phyloP scores from a whole-genome alignment of 2,888 invertebrate species.

The Griposia aprilina region DNA sequence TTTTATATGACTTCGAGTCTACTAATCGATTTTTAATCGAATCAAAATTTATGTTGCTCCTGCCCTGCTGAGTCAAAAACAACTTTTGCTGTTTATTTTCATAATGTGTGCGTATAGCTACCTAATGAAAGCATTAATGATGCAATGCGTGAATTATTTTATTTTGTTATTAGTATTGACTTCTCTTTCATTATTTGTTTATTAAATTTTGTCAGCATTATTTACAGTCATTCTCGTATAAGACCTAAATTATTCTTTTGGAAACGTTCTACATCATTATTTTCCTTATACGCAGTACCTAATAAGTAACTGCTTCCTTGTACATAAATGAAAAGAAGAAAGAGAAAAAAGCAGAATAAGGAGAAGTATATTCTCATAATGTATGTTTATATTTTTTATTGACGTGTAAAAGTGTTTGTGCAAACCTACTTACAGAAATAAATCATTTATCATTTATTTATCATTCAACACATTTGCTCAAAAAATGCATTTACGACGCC shows the following conservation, averaged over 20 bases:
- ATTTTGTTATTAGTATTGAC: neutral
- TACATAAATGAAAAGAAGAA: too few species aligned
- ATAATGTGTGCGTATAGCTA: constrained; percentile 44
- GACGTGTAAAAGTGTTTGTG: too few species aligned
- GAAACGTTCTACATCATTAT: neutral
- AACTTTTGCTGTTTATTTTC: constrained; percentile 57
- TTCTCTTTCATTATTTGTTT: neutral
- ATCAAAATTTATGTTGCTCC: constrained; percentile 55
- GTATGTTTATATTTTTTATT: too few species aligned
- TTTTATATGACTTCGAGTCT: constrained; percentile 77
- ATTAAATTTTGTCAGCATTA: neutral
- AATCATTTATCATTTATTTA: too few species aligned
- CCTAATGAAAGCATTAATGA: constrained; percentile 23
- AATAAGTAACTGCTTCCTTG: too few species aligned
- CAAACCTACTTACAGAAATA: too few species aligned
- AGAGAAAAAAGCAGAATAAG: too few species aligned
- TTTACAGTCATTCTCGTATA: neutral
- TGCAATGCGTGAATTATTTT: constrained; percentile 21
- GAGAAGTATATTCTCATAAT: too few species aligned
- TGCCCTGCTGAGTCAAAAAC: constrained; percentile 52
- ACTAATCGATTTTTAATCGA: constrained; percentile 79
- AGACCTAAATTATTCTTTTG: neutral
- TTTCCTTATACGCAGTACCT: neutral
- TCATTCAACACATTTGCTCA: too few species aligned
- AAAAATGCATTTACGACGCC: too few species aligned